Conservation (phyloP, 2,797 vertebrate species). For the Sitta carolinensis region DNA sequence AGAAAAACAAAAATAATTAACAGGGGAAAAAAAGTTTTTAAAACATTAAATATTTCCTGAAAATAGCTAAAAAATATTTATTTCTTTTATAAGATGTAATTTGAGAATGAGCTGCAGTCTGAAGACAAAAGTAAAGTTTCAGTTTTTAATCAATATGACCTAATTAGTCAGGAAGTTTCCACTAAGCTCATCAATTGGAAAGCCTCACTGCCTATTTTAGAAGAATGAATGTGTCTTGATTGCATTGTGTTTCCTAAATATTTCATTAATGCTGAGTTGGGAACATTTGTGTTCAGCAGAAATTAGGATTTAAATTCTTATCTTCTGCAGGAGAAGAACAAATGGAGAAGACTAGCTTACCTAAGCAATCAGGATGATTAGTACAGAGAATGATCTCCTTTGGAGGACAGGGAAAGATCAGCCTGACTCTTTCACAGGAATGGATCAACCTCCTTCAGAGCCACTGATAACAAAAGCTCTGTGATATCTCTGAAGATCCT, state of each 20-base stretch:
- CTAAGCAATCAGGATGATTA: not conserved
- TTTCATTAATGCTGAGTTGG: not conserved
- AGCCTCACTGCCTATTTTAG: not conserved
- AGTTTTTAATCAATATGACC: not conserved
- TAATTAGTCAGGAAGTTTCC: not conserved
- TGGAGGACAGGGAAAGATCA: not conserved
- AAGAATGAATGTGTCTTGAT: conserved; percentile 13
- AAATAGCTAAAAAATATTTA: not conserved
- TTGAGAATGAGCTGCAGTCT: not conserved
- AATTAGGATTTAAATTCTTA: not conserved
- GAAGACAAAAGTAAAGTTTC: not conserved
- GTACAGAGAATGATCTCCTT: not conserved
- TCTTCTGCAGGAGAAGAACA: not conserved
- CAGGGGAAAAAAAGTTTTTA: fast-evolving
- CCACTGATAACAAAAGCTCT: not conserved
- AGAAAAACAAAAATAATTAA: not conserved
- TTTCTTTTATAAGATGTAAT: not conserved
- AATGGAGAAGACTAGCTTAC: not conserved
- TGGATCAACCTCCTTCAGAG: not conserved
- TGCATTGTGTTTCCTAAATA: conserved; percentile 23
- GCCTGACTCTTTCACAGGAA: not conserved
- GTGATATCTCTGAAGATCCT: not conserved
- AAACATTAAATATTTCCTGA: not conserved
- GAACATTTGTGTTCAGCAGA: not conserved
- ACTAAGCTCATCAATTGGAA: not conserved